Conservation (phyloP, 2,113 vertebrate species). For the Ochotona curzoniae region DNA sequence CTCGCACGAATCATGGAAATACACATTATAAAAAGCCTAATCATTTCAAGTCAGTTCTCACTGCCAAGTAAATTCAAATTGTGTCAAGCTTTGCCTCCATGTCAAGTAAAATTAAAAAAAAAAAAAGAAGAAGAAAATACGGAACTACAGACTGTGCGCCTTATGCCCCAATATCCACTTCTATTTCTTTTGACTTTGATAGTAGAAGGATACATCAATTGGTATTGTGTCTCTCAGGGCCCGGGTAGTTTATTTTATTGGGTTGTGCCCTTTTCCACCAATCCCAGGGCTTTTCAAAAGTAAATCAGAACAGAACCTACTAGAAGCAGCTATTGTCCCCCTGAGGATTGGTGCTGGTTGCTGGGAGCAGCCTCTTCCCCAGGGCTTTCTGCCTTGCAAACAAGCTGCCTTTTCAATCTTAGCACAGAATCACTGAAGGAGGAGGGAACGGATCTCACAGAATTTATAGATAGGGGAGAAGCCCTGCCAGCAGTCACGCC, state of each 20-base stretch:
- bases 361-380: slow-evolving; percentile 47
- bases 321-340: slow-evolving; percentile 64
- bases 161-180: neutral
- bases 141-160: slow-evolving; percentile 38
- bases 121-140: slow-evolving; percentile 42
- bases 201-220: slow-evolving; percentile 65
- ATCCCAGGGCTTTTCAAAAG: slow-evolving; percentile 65
- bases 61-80: slow-evolving; percentile 62
- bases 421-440: slow-evolving; percentile 43
- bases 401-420: slow-evolving; percentile 68
- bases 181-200: slow-evolving; percentile 58
- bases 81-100: neutral
- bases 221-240: slow-evolving; percentile 49
- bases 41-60: slow-evolving; percentile 37
- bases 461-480: slow-evolving; percentile 69
- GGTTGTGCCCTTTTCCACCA: slow-evolving; percentile 57
- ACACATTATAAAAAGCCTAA: slow-evolving; percentile 44
- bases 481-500: slow-evolving; percentile 68
- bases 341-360: slow-evolving; percentile 45
- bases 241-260: slow-evolving; percentile 34
- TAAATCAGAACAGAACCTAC: slow-evolving; percentile 68
- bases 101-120: neutral
- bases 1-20: neutral
- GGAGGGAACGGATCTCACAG: slow-evolving; percentile 7
- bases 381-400: slow-evolving; percentile 59